A percentile compares a stretch with the other conserved stretches of the same genome.
phyloP scores from a whole-genome alignment of 2,113 vertebrate genomes.

The Nesogale talazaci region DNA sequence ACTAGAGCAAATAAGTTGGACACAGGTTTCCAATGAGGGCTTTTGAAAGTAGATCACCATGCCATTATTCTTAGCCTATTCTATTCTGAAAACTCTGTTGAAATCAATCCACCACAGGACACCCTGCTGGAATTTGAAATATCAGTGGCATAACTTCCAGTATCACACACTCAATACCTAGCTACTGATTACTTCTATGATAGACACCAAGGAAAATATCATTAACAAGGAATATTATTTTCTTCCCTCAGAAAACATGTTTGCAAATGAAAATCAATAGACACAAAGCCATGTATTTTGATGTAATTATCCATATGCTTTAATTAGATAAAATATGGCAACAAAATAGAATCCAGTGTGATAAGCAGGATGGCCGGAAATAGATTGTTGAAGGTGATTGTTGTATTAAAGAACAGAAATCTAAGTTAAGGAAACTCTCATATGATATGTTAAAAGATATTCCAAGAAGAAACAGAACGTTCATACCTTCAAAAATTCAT shows the following conservation, averaged over 20 bases:
- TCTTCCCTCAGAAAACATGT: not conserved
- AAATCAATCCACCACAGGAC: not conserved
- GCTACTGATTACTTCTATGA: not conserved
- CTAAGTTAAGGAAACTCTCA: no score
- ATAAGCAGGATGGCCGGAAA: not conserved
- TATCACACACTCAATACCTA: not conserved
- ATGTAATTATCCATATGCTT: not conserved
- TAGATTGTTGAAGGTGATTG: not conserved
- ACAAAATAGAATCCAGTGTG: no score
- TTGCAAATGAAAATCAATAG: not conserved
- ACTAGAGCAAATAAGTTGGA: no score
- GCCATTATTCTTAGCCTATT: not conserved
- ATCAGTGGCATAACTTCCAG: not conserved
- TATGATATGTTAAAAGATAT: no score
- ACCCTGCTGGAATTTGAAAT: not conserved
- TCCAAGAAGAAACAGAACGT: no score
- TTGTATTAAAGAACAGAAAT: constrained; percentile 1
- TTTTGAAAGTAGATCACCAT: no score
- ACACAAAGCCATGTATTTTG: not conserved
- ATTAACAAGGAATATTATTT: not conserved
- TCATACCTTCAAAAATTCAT: no score
- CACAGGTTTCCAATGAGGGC: no score
- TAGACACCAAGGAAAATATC: not conserved
- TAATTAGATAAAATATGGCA: no score
- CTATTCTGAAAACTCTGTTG: not conserved